These are phyloP conservation scores for Orcinus orca DNA, from an alignment of 2,113 vertebrate species.

Conservation along the genomic window DNA sequence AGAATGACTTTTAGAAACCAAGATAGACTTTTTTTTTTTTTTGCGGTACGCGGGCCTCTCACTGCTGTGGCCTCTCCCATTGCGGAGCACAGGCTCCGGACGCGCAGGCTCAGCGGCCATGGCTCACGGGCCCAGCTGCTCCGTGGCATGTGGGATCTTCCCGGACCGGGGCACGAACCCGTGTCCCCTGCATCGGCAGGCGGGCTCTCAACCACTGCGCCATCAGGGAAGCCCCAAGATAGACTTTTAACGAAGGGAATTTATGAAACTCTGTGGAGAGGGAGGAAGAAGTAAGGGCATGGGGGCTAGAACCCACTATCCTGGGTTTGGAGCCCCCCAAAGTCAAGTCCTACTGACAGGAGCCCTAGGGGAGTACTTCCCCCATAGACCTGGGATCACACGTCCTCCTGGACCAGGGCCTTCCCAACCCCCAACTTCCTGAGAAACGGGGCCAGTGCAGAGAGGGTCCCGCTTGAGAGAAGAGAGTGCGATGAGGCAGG, in stretches of 20 bases:
- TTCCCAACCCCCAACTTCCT: rapidly evolving
- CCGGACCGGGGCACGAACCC: no score
- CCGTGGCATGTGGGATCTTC: no score
- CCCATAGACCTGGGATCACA: rapidly evolving
- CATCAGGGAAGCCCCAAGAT: no score
- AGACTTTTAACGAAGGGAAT: background rate
- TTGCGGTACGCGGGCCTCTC: no score
- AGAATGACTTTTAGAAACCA: rapidly evolving
- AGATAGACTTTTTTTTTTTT: no score
- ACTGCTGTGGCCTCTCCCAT: no score
- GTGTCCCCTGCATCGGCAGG: no score
- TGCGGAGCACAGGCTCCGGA: no score
- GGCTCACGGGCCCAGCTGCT: no score
- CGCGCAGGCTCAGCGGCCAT: no score
- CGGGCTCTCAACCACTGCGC: no score
- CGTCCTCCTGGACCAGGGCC: no score
- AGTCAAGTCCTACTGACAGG: rapidly evolving
- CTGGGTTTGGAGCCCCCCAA: rapidly evolving
- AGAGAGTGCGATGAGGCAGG: rapidly evolving
- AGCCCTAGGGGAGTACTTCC: rapidly evolving
- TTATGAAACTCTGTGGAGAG: background rate
- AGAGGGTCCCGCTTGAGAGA: background rate
- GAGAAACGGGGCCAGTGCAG: rapidly evolving
- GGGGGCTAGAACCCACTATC: background rate
- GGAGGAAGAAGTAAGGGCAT: rapidly evolving